Base-by-base conservation (phyloP, 2,797 vertebrate species). In the Rhinophrynus dorsalis region DNA sequence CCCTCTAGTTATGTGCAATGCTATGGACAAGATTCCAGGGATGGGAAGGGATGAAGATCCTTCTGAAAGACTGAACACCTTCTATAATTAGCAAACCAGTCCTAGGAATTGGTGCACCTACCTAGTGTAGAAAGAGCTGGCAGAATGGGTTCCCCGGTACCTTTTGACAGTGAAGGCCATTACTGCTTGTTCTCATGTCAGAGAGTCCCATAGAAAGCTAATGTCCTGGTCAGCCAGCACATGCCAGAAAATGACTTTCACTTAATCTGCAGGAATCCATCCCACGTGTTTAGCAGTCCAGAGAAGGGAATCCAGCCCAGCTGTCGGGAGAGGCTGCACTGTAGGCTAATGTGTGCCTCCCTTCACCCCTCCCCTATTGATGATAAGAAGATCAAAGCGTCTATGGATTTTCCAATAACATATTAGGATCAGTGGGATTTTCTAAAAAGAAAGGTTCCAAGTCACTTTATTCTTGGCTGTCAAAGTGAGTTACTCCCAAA, bases 261-360 rank as follows among this genome's bases (percentile, higher is more conserved):
- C 80, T 67, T 75, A 78, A 78, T 85, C 81, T 76, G 77, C 74
- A 81, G 67, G 74, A 85, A 78, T 82, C 83, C 81, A 76, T 79
- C 81, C 81, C 83, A 82, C 79, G 77, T 86, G 83, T 82, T 79
- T 71, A 62, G 76, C 85, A 85, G 83, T 87, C 84, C 84, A 79
- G 77, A 54, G 57, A 24, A 76, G 69, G 80, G 37, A 84, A 84
- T 72, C 80, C 84, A 81, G 82, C 79, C 78, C 85, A 87, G 83
- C 85, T 87, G 85, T 86, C 80, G 9, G 56, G 57, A 44, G 52
- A 75, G 80, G 77, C 83, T 27, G 77, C 79, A 68, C 0, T n/a
- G n/a, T n/a, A n/a, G n/a, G n/a, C n/a, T n/a, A n/a, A n/a, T n/a
- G n/a, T n/a, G n/a, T n/a, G n/a, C n/a, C n/a, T n/a, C n/a, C n/a